Base-by-base conservation (phyloP, 2,113 vertebrate genomes). In the Gila orcuttii region DNA sequence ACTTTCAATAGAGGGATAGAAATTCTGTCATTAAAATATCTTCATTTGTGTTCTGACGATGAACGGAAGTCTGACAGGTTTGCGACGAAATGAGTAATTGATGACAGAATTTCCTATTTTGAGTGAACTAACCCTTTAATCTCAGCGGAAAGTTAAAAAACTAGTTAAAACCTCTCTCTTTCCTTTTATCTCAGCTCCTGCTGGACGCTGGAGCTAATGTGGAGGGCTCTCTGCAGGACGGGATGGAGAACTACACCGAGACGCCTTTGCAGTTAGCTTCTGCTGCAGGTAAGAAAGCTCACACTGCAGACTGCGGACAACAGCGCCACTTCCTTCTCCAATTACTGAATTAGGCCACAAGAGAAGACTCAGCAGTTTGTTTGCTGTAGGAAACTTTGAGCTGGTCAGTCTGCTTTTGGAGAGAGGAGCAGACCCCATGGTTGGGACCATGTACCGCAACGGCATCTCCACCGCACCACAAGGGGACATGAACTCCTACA, bases 401-500 rank as follows among this genome's bases (percentile, higher is more conserved):
- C 93, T 99, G 87, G 97, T 99, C 93, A 97, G 94, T 95, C 95
- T 99, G 94, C 95, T 99, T 94, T 91, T 99, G 95, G 97, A 99
- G 89, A 92, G 97, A 82, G 97, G 97, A 36, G 97, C 96, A 4
- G 97, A 99, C 89, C 97, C 98, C 91, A 96, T 99, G 95, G 95
- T 99, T 94, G 97, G 98, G 89, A 99, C 97, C 85, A 96, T 97
- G 96, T 97, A 97, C 93, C 97, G 97, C 84, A 99, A 99, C 3
- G 98, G 98, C 87, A 98, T 99, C 94, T 98, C 97, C 89, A 96
- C 96, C 0, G 96, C 96, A 50, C 96, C 97, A 15, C 97, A 98
- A 93, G 97, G 97, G 76, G 97, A 99, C 93, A 98, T 99, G 98
- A 99, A 98, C 93, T 98, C 98, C 86, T 99, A 97, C 95, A 99